Evolutionary conservation across 2,797 vertebrate species (phyloP).

Genomic region (Sebastes trivittatus): DNA sequence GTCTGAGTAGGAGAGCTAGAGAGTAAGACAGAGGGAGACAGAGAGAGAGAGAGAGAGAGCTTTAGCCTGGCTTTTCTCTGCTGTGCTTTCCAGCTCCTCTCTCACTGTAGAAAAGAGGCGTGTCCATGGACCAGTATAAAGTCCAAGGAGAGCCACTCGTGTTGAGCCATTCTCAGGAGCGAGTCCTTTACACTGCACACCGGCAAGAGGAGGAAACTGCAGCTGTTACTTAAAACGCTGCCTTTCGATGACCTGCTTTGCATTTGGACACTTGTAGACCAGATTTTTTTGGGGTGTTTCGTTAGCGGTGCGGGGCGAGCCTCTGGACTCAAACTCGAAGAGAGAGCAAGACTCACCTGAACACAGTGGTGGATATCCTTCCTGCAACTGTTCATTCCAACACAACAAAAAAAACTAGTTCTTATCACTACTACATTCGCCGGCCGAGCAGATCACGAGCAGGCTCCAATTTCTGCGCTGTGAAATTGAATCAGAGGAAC

Average conservation of each 20-base stretch:
- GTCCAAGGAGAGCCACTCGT: conserved; percentile 77
- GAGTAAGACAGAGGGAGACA: conserved; percentile 48
- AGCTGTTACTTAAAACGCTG: conserved; percentile 51
- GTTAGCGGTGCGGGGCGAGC: conserved; percentile 15
- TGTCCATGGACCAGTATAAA: conserved; percentile 82
- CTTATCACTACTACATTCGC: conserved; percentile 42
- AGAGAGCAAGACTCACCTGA: conserved; percentile 57
- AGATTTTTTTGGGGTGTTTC: conserved; percentile 37
- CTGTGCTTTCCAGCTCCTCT: conserved; percentile 77
- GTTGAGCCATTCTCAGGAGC: conserved; percentile 75
- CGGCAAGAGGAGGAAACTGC: conserved; percentile 62
- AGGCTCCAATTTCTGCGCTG: conserved; percentile 62
- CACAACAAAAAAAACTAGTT: conserved; percentile 54
- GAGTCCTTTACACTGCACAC: conserved; percentile 64
- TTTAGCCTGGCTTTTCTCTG: conserved; percentile 73
- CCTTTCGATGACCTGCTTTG: conserved; percentile 53
- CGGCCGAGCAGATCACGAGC: conserved; percentile 52
- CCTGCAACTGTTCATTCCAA: conserved; percentile 38
- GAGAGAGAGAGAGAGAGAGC: conserved; percentile 53
- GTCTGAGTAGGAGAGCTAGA: conserved; percentile 44
- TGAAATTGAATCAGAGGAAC: conserved; percentile 67
- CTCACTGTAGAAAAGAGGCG: conserved; percentile 79
- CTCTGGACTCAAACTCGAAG: conserved; percentile 38
- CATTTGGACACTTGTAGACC: conserved; percentile 66
- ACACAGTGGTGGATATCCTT: conserved; percentile 50